Percentiles rank a stretch among this genome's conserved stretches.
phyloP scores from a whole-genome alignment of 2,888 invertebrate species.

The Heteropelma amictum region DNA sequence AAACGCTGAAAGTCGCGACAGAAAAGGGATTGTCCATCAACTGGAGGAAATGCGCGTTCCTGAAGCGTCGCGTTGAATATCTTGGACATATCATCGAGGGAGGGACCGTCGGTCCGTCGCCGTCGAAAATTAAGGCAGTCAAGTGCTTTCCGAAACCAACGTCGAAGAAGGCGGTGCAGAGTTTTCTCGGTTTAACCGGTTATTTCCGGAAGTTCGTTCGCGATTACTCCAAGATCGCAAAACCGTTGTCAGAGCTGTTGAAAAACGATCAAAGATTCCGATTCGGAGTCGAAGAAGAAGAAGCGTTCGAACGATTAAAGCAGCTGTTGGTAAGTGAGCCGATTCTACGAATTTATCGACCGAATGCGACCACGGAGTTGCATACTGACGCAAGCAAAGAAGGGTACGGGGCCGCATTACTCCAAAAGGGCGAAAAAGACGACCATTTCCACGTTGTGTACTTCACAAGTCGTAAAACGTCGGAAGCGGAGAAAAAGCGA shows the following conservation, averaged over 20 bases:
- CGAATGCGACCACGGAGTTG: conserved; percentile 39
- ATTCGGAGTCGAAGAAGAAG: neutral
- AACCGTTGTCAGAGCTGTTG: conserved; percentile 66
- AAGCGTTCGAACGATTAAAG: conserved; percentile 31
- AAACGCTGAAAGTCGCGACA: conserved; percentile 47
- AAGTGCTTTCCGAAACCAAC: conserved; percentile 64
- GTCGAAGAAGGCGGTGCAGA: conserved; percentile 62
- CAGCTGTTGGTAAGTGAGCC: conserved; percentile 29
- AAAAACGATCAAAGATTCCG: conserved; percentile 25
- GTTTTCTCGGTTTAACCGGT: conserved; percentile 69
- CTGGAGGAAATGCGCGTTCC: conserved; percentile 57
- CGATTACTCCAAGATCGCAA: conserved; percentile 67
- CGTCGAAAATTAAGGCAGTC: conserved; percentile 63
- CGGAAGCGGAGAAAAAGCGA: conserved; percentile 25
- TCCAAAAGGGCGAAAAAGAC: conserved; percentile 58
- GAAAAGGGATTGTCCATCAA: conserved; percentile 53
- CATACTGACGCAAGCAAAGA: conserved; percentile 47
- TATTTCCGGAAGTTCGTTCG: conserved; percentile 71
- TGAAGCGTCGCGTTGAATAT: conserved; percentile 54
- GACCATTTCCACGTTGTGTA: conserved; percentile 59
- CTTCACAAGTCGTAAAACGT: conserved; percentile 62
- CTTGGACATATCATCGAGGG: conserved; percentile 66
- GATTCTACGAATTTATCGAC: conserved; percentile 29
- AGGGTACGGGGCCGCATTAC: conserved; percentile 60
- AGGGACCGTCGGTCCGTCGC: conserved; percentile 62